phyloP scores from a whole-genome alignment of 2,888 invertebrate genomes.

The Drosophila subquinaria region DNA sequence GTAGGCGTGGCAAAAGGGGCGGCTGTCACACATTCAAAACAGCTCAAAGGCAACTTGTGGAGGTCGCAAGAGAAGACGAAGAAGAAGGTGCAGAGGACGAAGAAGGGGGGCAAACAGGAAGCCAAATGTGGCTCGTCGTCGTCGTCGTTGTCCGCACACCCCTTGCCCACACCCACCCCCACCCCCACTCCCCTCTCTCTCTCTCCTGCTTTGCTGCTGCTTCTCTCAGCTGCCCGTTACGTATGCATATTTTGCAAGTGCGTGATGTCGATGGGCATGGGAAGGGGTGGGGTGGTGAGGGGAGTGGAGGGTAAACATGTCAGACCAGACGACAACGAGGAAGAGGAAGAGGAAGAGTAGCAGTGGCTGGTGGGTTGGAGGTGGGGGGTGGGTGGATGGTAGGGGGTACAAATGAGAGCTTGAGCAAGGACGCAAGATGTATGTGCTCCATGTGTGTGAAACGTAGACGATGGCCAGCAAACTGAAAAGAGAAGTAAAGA shows the following conservation, averaged over 20 bases:
- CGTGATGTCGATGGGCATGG: slow-evolving; percentile 1
- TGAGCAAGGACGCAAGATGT: slow-evolving; percentile 81
- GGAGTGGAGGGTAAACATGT: slow-evolving; percentile 17
- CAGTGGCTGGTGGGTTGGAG: not conserved
- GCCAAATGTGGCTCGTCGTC: slow-evolving; percentile 74
- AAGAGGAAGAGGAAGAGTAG: not conserved
- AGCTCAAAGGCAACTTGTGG: slow-evolving; percentile 54
- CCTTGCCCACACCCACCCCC: slow-evolving; percentile 10
- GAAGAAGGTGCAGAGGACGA: not conserved
- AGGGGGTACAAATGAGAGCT: slow-evolving; percentile 78
- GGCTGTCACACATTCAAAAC: slow-evolving; percentile 81
- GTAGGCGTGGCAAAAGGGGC: slow-evolving; percentile 42
- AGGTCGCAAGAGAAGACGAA: not conserved
- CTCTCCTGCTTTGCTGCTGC: slow-evolving; percentile 48
- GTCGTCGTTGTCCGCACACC: slow-evolving; percentile 40
- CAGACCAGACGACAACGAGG: slow-evolving; percentile 26
- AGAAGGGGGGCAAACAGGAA: slow-evolving; percentile 59
- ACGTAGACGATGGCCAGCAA: slow-evolving; percentile 52
- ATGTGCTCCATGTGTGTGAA: slow-evolving; percentile 48
- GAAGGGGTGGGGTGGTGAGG: not conserved
- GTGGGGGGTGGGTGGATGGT: not conserved
- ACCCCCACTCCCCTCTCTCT: not conserved
- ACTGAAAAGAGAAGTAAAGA: not conserved
- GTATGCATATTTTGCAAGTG: slow-evolving; percentile 72
- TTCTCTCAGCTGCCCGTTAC: slow-evolving; percentile 71